Evolutionary conservation across 1,140 invertebrate species (phyloP), one percentile per base, ranked within the genome.

Genomic region (Lepidurus couesii): DNA sequence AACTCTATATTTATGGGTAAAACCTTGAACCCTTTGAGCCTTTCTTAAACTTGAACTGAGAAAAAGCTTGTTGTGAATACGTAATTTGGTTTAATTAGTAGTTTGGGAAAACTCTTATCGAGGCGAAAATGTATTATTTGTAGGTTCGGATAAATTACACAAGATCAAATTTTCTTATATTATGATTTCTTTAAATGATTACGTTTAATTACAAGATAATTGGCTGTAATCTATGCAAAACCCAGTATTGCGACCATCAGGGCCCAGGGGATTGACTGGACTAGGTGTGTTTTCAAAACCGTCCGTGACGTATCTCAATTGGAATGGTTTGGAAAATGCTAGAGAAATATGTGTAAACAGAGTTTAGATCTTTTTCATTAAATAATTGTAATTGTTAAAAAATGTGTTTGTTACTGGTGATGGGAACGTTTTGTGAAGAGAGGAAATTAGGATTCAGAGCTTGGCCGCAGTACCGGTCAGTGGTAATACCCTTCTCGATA

Each of bases 171-270:
- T 16, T 65, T 65, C 0, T 13, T 21, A 21, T 65, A 65, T 65
- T 21, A n/a, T 65, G 53, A 65, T 65, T 13, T 65, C 16, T 21
- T 65, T 34, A 34, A 34, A 65, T 65, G 16, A n/a, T 65, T 65
- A 21, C 53, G 53, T 21, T 34, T 34, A 34, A 16, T 65, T 65
- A 16, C 53, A 65, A 7, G 53, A 65, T 21, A 65, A n/a, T 65
- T 65, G 53, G 3, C 53, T 65, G 53, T 65, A 65, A 65, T 65
- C 53, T 65, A 65, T 65, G 53, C 53, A 65, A 65, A 65, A 65
- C 6, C 53, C 53, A 65, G 53, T 65, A 65, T 65, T 65, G 16
- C 53, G 53, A 21, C 53, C 53, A 21, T 65, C 53, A 65, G 53
- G 53, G 13, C 53, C 53, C 13, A 65, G n/a, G 2, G 53, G 53